These are phyloP conservation scores for Campaea margaritaria DNA, from an alignment of 2,888 invertebrate species.

Conservation along the genomic window DNA sequence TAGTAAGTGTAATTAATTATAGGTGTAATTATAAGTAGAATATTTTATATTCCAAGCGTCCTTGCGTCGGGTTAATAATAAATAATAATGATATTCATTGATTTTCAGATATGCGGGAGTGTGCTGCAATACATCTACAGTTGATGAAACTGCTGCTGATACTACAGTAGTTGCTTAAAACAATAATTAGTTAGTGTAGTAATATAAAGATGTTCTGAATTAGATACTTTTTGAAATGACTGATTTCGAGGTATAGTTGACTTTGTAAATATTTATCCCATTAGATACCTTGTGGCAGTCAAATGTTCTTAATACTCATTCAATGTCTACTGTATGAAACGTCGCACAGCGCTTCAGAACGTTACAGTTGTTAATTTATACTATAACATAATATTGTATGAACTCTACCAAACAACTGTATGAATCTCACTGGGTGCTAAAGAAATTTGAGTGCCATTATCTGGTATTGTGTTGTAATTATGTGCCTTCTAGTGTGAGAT, in stretches of 20 bases:
- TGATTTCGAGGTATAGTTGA: conserved; percentile 20
- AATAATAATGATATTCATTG: background rate
- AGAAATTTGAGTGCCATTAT: conserved; percentile 17
- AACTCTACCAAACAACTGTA: background rate
- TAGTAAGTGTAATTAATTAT: no score
- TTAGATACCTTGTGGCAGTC: conserved; percentile 2
- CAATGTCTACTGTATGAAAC: background rate
- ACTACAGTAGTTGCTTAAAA: conserved; percentile 5
- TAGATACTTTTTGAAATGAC: conserved; percentile 32
- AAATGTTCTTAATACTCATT: background rate
- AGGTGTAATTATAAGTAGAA: no score
- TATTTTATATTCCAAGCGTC: no score
- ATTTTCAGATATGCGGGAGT: conserved; percentile 76
- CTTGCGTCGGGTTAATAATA: no score
- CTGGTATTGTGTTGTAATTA: conserved; percentile 1
- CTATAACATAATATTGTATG: background rate
- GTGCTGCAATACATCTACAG: conserved; percentile 58
- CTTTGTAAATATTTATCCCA: conserved; percentile 10
- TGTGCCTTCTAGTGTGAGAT: conserved; percentile 11
- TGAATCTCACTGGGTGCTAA: conserved; percentile 14
- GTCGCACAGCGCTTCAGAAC: no score
- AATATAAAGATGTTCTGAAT: conserved; percentile 2
- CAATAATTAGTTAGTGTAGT: conserved; percentile 3
- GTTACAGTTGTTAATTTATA: no score
- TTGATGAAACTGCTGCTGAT: conserved; percentile 2